phyloP scores from a whole-genome alignment of 2,888 invertebrate genomes.

The Agrilus mali region DNA sequence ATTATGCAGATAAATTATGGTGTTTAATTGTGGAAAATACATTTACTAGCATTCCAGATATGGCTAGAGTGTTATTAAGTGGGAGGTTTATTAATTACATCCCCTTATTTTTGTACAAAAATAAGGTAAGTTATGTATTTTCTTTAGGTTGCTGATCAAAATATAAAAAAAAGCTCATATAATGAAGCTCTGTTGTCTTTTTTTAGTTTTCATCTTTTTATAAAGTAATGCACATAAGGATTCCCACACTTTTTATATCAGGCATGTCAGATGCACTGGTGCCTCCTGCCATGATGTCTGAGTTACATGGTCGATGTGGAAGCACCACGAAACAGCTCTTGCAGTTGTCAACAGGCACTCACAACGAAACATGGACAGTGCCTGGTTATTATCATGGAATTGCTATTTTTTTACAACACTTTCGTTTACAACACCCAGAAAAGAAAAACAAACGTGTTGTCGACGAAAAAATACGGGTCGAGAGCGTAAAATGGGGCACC shows the following conservation, averaged over 20 bases:
- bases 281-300: slow-evolving; percentile 82
- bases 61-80: slow-evolving; percentile 74
- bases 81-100: slow-evolving; percentile 60
- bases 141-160: not conserved
- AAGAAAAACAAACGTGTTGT: not conserved
- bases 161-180: too few species aligned
- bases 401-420: slow-evolving; percentile 40
- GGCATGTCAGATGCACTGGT: slow-evolving; percentile 79
- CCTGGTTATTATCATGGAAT: slow-evolving; percentile 60
- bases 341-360: slow-evolving; percentile 71
- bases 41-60: slow-evolving; percentile 88
- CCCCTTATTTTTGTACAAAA: slow-evolving; percentile 78
- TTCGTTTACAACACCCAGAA: slow-evolving; percentile 21
- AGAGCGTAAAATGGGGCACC: too few species aligned
- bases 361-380: slow-evolving; percentile 91
- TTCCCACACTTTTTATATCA: slow-evolving; percentile 78
- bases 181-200: not conserved
- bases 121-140: slow-evolving; percentile 71
- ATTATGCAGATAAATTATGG: slow-evolving; percentile 69
- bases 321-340: slow-evolving; percentile 65
- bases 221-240: slow-evolving; percentile 59
- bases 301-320: slow-evolving; percentile 61
- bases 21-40: slow-evolving; percentile 88
- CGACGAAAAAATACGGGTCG: too few species aligned
- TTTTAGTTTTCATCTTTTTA: slow-evolving; percentile 59